phyloP scores from a whole-genome alignment of 2,888 invertebrate species.

The Lasioglossum oenotherae region DNA sequence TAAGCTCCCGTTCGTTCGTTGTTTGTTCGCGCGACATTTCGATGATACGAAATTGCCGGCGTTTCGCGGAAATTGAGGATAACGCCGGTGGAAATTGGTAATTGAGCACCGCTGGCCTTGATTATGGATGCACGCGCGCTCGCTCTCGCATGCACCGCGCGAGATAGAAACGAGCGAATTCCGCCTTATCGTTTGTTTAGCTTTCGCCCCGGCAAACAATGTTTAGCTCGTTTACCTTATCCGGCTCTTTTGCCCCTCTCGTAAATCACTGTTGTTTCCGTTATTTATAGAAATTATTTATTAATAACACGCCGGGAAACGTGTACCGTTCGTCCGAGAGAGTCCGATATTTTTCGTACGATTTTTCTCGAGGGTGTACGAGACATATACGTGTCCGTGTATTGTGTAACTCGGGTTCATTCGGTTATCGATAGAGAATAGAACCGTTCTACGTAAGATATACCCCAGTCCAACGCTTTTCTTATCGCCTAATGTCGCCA shows the following conservation, averaged over 20 bases:
- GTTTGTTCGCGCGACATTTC: constrained; percentile 29
- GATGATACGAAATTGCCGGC: constrained; percentile 9
- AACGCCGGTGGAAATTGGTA: not conserved
- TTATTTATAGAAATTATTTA: not conserved
- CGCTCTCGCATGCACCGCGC: constrained; percentile 4
- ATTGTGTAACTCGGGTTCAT: constrained; percentile 19
- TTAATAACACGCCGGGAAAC: not conserved
- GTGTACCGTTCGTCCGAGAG: not conserved
- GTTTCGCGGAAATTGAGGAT: constrained; percentile 22
- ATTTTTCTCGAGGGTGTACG: not conserved
- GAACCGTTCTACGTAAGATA: constrained; percentile 10
- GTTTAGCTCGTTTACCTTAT: constrained; percentile 10
- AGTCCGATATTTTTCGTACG: not conserved
- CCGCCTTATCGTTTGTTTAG: constrained; percentile 31
- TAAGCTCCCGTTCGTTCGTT: not conserved
- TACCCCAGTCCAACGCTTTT: constrained; percentile 3
- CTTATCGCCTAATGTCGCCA: constrained; percentile 15
- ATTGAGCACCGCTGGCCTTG: constrained; percentile 42
- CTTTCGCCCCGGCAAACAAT: constrained; percentile 4
- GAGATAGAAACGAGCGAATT: constrained; percentile 30
- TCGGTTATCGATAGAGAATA: constrained; percentile 27
- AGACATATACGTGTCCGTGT: not conserved
- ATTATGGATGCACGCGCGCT: constrained; percentile 25
- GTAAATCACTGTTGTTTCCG: not conserved
- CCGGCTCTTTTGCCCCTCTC: not conserved